Evolutionary conservation across 2,113 vertebrate genomes (phyloP), one percentile per base, ranked within the genome.

Genomic region (Zosterops borbonicus): DNA sequence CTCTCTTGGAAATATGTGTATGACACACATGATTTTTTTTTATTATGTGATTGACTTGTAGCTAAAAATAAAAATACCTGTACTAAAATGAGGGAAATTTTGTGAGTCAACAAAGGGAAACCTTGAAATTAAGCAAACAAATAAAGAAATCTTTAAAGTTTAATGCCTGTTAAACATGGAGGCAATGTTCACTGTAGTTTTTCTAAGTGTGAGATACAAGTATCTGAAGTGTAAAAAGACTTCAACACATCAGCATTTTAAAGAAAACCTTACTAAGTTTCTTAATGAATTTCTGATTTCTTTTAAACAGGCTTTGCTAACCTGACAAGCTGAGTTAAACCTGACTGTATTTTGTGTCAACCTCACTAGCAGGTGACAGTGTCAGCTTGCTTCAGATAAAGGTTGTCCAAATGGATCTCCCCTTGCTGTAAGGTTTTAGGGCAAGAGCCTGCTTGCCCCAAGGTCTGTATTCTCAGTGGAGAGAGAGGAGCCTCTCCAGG

Each of bases 31-130:
- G 25, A 55, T 70, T 84, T 24, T 47, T 92, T 96, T 92, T 95
- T 42, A 19, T 67, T 8, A 83, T 94, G 86, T 80, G 70, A 93
- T 65, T 96, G 83, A 70, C 84, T 95, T 80, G 14, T 73, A 93
- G 20, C 13, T 94, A 86, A 71, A 97, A 96, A 96, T 92, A 96
- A 96, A 96, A 97, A 77, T 63, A 89, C 56, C 75, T 89, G 56
- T 67, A 56, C 37, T 91, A 81, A 96, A 96, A 94, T 75, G 97
- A 89, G 46, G 83, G 85, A 80, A 95, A 89, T 37, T 44, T 22
- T 73, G 55, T 77, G 15, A 6, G 19, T 35, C 94, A 83, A 63
- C 71, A 95, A 92, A 96, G 67, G 35, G 41, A 97, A 97, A 75
- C 31, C 25, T 90, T 49, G 18, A 87, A 88, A 82, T 94, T 92